Base-by-base conservation (phyloP, 1,140 invertebrate genomes). In the Hypothenemus hampei region DNA sequence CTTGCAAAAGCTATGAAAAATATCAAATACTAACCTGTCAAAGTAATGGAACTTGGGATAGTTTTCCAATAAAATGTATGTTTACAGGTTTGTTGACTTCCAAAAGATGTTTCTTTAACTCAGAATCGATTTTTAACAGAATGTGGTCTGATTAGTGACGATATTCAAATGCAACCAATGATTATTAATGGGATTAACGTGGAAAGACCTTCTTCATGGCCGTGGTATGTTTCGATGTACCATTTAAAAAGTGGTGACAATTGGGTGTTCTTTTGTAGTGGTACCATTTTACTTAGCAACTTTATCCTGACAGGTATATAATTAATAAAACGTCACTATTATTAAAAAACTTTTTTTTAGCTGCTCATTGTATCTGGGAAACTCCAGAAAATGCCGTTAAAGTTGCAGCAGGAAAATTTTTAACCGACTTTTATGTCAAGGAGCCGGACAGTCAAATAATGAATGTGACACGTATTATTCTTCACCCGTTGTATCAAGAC, bases 311-410 rank as follows among this genome's bases (percentile, higher is more conserved):
- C 75, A 49, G 66, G 68, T 66, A 50, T 26, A 21, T 13, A 43
- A 20, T 36, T 18, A 26, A 3, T 18, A 20, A 19, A 33, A 35
- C 10, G 33, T 48, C 1, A 5, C 11, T 21, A 18, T 19, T 19
- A 20, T 48, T 35, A 35, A 20, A 11, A 47, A 19, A 6, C 10
- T 19, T 58, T n/a, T n/a, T n/a, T 40, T 54, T 35, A 58, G 74
- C 74, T 43, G 74, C 65, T 7, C 74, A 76, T 36, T 76, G 74
- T 58, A 62, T 72, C 6, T 76, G 75, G 75, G 65, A 72, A 44
- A 66, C 63, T 1, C 55, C 58, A 13, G 43, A 64, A 3, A 47
- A 66, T 16, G 60, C 65, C 0, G 57, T 76, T n/a, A 62, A 65
- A 59, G 66, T 72, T 3, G 61, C 62, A 8, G 48, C 75, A 3